Evolutionary conservation across 2,113 vertebrate species (phyloP).

Genomic region (Thomomys bottae): DNA sequence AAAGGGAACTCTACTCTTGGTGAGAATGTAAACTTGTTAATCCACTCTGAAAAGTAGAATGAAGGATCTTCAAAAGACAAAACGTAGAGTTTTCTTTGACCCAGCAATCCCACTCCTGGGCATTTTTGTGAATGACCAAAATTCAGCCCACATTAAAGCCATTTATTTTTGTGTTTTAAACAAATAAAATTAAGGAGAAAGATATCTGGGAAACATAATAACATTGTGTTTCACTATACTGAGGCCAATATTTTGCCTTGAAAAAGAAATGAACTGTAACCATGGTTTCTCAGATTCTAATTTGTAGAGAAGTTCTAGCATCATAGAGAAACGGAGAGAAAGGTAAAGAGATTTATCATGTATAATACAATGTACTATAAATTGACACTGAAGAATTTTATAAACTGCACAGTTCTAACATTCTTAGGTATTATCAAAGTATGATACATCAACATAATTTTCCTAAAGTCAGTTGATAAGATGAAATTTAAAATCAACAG

Average conservation of each 20-base stretch:
- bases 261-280: neutral
- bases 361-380: neutral
- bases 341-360: neutral
- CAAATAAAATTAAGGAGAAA: neutral
- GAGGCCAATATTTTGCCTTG: neutral
- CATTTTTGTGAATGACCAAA: too few relatives aligned
- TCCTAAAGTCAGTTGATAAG: conserved; percentile 1
- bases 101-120: too few relatives aligned
- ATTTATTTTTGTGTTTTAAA: neutral
- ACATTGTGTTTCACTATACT: neutral
- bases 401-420: neutral
- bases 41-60: too few relatives aligned
- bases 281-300: neutral
- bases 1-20: too few relatives aligned
- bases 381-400: conserved; percentile 1
- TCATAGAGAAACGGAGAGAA: neutral
- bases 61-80: too few relatives aligned
- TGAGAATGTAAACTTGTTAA: too few relatives aligned
- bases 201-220: neutral
- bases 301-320: neutral
- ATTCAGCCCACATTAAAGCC: too few relatives aligned
- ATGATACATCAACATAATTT: neutral
- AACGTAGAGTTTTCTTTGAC: too few relatives aligned
- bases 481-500: conserved; percentile 40
- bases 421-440: neutral